phyloP scores from a whole-genome alignment of 2,113 vertebrate genomes.

The Heterotilapia buettikoferi region DNA sequence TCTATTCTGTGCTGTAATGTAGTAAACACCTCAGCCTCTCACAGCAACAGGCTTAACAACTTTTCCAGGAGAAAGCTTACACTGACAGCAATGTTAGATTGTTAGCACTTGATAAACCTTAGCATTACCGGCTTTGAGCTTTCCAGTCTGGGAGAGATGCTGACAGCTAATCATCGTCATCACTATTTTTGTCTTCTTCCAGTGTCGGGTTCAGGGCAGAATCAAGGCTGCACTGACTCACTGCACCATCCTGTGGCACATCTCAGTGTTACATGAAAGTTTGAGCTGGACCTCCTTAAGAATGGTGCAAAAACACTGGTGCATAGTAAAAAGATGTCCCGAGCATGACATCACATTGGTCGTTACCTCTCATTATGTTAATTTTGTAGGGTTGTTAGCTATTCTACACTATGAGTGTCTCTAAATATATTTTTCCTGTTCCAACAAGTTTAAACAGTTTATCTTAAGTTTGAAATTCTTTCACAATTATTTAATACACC shows the following conservation, averaged over 20 bases:
- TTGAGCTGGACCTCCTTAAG: background rate
- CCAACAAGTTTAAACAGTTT: background rate
- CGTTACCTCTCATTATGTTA: background rate
- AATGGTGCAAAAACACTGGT: background rate
- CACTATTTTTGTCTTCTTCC: background rate
- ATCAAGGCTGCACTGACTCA: background rate
- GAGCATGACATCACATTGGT: background rate
- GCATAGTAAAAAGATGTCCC: background rate
- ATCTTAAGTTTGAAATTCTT: background rate
- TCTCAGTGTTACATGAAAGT: background rate
- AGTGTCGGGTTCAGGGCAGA: background rate
- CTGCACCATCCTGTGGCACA: background rate
- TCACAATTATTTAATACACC: background rate
- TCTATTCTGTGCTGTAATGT: background rate
- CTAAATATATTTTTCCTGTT: background rate
- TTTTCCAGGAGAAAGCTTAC: background rate
- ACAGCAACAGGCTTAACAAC: background rate
- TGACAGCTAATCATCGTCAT: background rate
- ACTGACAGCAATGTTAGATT: background rate
- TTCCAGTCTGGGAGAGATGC: background rate
- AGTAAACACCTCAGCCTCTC: background rate
- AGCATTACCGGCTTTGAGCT: background rate
- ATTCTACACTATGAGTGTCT: background rate
- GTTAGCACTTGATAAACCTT: background rate
- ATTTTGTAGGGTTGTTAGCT: background rate